Percentiles rank a stretch among this genome's conserved stretches.
phyloP scores from a whole-genome alignment of 2,888 invertebrate species.

The Drosophila histrio region DNA sequence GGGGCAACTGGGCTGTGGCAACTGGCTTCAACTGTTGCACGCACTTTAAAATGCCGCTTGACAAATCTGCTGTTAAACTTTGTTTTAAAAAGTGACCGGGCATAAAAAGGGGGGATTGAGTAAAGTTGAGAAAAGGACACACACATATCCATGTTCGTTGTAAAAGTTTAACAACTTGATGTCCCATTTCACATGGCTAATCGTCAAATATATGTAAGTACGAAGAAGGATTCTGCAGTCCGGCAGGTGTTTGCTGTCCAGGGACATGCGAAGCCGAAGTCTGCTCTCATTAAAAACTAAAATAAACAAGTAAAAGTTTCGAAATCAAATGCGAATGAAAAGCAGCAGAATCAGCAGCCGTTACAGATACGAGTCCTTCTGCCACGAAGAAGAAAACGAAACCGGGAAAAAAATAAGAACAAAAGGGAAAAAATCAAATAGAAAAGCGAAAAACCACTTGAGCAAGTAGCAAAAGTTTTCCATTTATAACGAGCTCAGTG shows the following conservation, averaged over 20 bases:
- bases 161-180: slow-evolving; percentile 60
- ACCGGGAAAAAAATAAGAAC: slow-evolving; percentile 38
- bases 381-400: slow-evolving; percentile 13
- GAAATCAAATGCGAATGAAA: slow-evolving; percentile 61
- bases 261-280: slow-evolving; percentile 56
- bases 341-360: slow-evolving; percentile 18
- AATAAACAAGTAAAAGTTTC: slow-evolving; percentile 71
- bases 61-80: slow-evolving; percentile 57
- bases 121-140: not conserved
- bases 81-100: slow-evolving; percentile 15
- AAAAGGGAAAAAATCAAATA: slow-evolving; percentile 43
- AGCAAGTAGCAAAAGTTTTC: slow-evolving; percentile 77
- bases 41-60: slow-evolving; percentile 57
- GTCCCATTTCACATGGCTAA: slow-evolving; percentile 72
- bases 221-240: not conserved
- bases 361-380: slow-evolving; percentile 5
- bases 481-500: slow-evolving; percentile 78
- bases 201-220: slow-evolving; percentile 55
- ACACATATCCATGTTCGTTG: not conserved
- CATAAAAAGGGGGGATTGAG: slow-evolving; percentile 5
- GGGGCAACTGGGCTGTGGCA: not conserved
- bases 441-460: slow-evolving; percentile 70
- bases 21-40: slow-evolving; percentile 48
- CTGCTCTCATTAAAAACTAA: slow-evolving; percentile 76
- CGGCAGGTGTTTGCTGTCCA: slow-evolving; percentile 41